Percentiles rank a stretch among this genome's conserved stretches.
These are phyloP conservation scores for Plebejus melissa DNA, from an alignment of 2,888 invertebrate genomes.

Conservation along the genomic window DNA sequence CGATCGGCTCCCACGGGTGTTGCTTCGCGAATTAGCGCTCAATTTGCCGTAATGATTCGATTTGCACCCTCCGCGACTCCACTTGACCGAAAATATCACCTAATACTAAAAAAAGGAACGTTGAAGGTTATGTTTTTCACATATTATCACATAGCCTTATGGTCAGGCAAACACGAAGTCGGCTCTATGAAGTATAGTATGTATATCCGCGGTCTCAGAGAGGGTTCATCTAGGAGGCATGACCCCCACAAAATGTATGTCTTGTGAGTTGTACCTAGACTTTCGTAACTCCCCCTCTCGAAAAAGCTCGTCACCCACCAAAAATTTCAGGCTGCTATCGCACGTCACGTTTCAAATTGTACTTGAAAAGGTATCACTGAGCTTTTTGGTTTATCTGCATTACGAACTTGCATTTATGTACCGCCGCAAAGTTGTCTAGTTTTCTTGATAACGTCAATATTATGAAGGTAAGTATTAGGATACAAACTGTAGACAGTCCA, in stretches of 20 bases:
- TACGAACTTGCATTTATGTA: background rate
- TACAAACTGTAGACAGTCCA: background rate
- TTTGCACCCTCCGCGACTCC: constrained; percentile 51
- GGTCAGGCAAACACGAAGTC: background rate
- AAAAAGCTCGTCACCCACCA: too few relatives aligned
- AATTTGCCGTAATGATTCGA: constrained; percentile 72
- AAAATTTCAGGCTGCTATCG: background rate
- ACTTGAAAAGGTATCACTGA: too few relatives aligned
- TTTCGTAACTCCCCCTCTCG: too few relatives aligned
- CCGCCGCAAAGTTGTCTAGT: background rate
- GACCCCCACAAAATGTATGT: too few relatives aligned
- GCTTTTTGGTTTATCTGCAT: too few relatives aligned
- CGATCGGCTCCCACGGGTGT: constrained; percentile 61
- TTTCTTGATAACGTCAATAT: background rate
- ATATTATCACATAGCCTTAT: background rate
- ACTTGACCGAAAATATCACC: constrained; percentile 42
- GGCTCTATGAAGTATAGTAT: background rate
- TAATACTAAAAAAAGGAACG: background rate
- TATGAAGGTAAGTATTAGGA: background rate
- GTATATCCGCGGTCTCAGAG: too few relatives aligned
- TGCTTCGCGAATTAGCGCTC: constrained; percentile 60
- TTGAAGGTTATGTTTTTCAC: background rate
- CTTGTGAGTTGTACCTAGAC: too few relatives aligned
- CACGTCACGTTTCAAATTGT: background rate
- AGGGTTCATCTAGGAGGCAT: too few relatives aligned